A percentile compares a stretch with the other conserved stretches of the same genome.
Conservation (phyloP, 1,140 invertebrate species). For the Scaptodrosophila lebanonensis region DNA sequence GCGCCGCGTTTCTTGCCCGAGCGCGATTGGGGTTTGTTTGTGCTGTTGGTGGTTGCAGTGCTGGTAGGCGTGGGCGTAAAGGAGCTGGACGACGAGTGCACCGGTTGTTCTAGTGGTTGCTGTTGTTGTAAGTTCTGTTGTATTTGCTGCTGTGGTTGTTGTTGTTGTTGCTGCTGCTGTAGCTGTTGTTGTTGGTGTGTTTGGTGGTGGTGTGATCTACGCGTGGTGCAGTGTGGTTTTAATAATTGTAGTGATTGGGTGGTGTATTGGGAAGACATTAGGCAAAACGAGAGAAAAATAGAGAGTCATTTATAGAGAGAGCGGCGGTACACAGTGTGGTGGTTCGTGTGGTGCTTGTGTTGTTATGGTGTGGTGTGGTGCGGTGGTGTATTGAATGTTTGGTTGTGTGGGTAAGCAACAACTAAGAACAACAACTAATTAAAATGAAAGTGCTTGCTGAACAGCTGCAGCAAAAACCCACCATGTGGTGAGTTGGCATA, state of each 20-base stretch:
- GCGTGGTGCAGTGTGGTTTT: constrained; percentile 4
- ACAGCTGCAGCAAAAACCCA: constrained; percentile 9
- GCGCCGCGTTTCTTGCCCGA: constrained; percentile 71
- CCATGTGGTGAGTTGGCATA: constrained; percentile 1
- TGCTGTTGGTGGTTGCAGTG: constrained; percentile 3
- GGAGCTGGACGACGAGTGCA: constrained; percentile 16
- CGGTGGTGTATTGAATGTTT: not conserved
- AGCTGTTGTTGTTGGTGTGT: constrained; percentile 25
- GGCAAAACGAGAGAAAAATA: constrained; percentile 55
- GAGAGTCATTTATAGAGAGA: constrained; percentile 26
- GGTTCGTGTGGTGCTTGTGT: too few species aligned
- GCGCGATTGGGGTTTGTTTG: constrained; percentile 51
- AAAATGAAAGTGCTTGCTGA: constrained; percentile 1
- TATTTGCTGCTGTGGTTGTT: constrained; percentile 37
- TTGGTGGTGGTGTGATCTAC: constrained; percentile 56
- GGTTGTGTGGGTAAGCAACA: constrained; percentile 2
- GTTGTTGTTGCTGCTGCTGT: constrained; percentile 33
- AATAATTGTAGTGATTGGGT: not conserved
- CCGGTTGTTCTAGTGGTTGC: constrained; percentile 14
- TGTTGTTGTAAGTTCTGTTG: constrained; percentile 20
- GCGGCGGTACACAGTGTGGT: too few species aligned
- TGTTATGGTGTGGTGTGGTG: too few species aligned
- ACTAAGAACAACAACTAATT: not conserved
- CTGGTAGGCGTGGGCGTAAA: constrained; percentile 18
- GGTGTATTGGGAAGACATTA: constrained; percentile 39